Evolutionary conservation across 2,113 vertebrate species (phyloP).

Genomic region (Dromiciops gliroides): DNA sequence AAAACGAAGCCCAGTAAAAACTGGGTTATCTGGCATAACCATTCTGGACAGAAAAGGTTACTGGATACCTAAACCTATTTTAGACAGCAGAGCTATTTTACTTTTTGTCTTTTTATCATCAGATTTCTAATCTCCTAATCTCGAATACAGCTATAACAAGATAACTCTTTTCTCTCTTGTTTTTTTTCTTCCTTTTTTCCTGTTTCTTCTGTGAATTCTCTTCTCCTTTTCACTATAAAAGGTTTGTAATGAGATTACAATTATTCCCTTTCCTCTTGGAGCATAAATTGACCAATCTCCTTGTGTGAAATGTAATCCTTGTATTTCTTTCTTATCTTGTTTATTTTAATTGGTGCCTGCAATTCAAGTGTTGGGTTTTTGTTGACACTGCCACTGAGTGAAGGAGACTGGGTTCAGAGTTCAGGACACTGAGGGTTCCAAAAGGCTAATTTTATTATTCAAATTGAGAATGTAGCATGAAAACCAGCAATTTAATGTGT

Average conservation of each 20-base stretch:
- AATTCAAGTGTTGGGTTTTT: background rate
- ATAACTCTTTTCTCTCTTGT: background rate
- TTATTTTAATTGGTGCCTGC: background rate
- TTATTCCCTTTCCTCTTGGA: background rate
- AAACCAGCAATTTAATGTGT: background rate
- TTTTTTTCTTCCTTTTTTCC: background rate
- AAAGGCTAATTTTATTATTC: background rate
- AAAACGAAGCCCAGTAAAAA: slow-evolving; percentile 11
- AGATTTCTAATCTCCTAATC: background rate
- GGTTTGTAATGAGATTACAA: background rate
- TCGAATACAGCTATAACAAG: background rate
- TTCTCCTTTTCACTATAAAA: background rate
- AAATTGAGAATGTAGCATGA: background rate
- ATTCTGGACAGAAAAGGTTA: slow-evolving; percentile 16
- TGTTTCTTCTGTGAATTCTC: background rate
- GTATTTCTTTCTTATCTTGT: background rate
- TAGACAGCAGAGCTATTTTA: background rate
- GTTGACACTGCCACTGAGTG: background rate
- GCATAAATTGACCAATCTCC: background rate
- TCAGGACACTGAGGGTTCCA: background rate
- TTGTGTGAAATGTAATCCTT: background rate
- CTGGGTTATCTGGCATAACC: background rate
- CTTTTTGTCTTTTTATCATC: background rate
- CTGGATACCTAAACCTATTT: background rate
- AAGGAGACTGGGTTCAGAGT: background rate